Evolutionary conservation across 2,888 invertebrate species (phyloP).

Genomic region (Seira sanloemensis): DNA sequence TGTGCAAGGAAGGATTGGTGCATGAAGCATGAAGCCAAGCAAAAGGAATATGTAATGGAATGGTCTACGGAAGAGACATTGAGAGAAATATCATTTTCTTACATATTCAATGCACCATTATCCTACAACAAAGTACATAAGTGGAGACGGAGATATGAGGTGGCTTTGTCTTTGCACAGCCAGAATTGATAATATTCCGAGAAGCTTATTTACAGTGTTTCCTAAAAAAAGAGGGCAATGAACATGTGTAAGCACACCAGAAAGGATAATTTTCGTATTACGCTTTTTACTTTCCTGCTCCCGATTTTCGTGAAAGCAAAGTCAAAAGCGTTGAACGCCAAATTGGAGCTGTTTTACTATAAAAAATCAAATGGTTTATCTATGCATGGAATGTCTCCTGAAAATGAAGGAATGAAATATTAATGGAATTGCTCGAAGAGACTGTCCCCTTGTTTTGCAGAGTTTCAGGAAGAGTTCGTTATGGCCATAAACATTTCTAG

Average conservation of each 20-base stretch:
- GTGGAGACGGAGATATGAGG: too few relatives aligned
- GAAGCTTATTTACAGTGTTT: too few relatives aligned
- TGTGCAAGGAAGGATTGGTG: too few relatives aligned
- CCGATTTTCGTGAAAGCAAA: constrained; percentile 6
- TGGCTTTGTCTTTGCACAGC: too few relatives aligned
- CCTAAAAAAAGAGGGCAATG: too few relatives aligned
- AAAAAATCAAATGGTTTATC: constrained; percentile 30
- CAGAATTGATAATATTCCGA: too few relatives aligned
- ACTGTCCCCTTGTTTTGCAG: background rate
- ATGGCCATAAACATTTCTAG: background rate
- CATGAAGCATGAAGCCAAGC: background rate
- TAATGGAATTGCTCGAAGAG: constrained; percentile 35
- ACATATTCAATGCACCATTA: too few relatives aligned
- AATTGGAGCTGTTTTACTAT: background rate
- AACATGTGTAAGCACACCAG: background rate
- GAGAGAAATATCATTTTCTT: background rate
- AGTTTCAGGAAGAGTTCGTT: background rate
- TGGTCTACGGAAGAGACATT: background rate
- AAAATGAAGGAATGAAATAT: constrained; percentile 58
- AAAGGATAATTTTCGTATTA: constrained; percentile 1
- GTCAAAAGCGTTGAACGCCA: background rate
- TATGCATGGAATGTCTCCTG: constrained; percentile 44
- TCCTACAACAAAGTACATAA: too few relatives aligned
- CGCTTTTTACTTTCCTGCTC: constrained; percentile 14
- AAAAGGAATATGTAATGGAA: background rate